phyloP scores from a whole-genome alignment of 2,888 invertebrate genomes.

The Rotaria macrura region DNA sequence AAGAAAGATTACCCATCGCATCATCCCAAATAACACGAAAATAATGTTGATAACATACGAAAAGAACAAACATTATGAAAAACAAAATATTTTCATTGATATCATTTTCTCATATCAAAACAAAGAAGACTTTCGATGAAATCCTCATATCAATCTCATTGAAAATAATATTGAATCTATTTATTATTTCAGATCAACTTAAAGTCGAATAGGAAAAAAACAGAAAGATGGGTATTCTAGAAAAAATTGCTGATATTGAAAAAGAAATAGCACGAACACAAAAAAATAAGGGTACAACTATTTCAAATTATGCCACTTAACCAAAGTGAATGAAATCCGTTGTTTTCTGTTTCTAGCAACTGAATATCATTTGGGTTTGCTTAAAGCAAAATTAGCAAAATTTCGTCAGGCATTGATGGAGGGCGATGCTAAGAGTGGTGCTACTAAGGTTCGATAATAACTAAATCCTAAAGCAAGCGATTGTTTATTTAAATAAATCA shows the following conservation, averaged over 20 bases:
- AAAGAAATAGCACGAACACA: constrained; percentile 94
- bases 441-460: constrained; percentile 57
- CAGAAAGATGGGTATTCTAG: constrained; percentile 85
- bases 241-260: constrained; percentile 96
- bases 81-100: not conserved
- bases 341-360: constrained; percentile 87
- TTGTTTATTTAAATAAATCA: no score
- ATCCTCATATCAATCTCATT: not conserved
- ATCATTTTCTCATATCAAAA: not conserved
- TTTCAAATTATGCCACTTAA: not conserved
- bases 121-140: not conserved
- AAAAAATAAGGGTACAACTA: constrained; percentile 84
- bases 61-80: not conserved
- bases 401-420: constrained; percentile 70
- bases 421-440: constrained; percentile 71
- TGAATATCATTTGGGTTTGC: constrained; percentile 90
- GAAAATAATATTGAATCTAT: not conserved
- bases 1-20: not conserved
- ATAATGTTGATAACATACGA: not conserved
- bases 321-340: no score
- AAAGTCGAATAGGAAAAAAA: not conserved
- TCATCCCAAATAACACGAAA: not conserved
- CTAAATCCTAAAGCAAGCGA: no score
- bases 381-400: constrained; percentile 65
- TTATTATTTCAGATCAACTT: not conserved